Percentiles rank a stretch among this genome's conserved stretches.
phyloP scores from a whole-genome alignment of 2,113 vertebrate species.

The Tautogolabrus adspersus region DNA sequence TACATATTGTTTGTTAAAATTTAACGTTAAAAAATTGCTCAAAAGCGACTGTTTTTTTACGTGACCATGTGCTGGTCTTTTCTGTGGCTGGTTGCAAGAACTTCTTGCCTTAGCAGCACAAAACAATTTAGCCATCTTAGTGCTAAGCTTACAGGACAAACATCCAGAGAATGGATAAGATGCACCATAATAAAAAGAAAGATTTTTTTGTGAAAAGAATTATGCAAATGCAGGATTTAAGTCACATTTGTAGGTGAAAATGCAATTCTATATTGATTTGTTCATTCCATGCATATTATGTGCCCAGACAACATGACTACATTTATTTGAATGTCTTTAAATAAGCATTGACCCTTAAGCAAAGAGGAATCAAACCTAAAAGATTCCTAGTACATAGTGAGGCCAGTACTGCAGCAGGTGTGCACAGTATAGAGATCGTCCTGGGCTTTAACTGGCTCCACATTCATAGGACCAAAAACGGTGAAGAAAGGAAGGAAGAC shows the following conservation, averaged over 20 bases:
- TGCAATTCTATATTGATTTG: neutral
- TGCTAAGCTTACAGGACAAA: too few species aligned
- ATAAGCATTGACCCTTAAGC: slow-evolving; percentile 46
- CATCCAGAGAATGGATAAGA: too few species aligned
- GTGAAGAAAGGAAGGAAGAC: neutral
- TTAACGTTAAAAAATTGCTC: too few species aligned
- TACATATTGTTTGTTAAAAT: too few species aligned
- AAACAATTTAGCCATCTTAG: too few species aligned
- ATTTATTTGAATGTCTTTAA: slow-evolving; percentile 39
- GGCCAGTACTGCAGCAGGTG: slow-evolving; percentile 40
- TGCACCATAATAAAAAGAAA: too few species aligned
- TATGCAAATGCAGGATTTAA: neutral
- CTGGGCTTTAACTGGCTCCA: slow-evolving; percentile 9
- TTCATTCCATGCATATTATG: neutral
- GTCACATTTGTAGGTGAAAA: slow-evolving; percentile 13
- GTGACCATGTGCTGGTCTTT: too few species aligned
- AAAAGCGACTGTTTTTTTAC: too few species aligned
- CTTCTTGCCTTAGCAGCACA: too few species aligned
- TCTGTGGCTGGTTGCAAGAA: too few species aligned
- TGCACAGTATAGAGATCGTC: neutral
- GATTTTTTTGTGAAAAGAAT: neutral
- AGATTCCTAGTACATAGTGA: slow-evolving; percentile 62
- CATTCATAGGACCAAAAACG: neutral
- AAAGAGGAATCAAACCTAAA: slow-evolving; percentile 66
- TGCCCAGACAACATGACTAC: slow-evolving; percentile 38